Evolutionary conservation across 2,888 invertebrate species (phyloP), one percentile per base, ranked within the genome.

Genomic region (Drosophila nr. fundita): DNA sequence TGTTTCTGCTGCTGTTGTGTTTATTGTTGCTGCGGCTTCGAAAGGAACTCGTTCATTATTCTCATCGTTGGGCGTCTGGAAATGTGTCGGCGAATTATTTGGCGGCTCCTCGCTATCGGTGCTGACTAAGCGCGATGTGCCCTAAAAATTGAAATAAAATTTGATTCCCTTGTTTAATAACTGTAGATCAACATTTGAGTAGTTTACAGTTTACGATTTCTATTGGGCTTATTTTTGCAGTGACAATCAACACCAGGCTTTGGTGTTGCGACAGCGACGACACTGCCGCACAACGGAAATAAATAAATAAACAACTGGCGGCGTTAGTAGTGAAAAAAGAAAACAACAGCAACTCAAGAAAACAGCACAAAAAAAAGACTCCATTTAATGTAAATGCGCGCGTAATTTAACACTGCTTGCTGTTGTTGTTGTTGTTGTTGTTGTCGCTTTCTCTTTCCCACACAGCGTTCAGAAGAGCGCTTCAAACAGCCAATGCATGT

Each of bases 51-150:
- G 21, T 10, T 58, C 60, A 11, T 53, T 36, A 34, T 38, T 29
- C 10, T 55, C 66, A n/a, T 62, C 52, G 57, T 13, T 76, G 61
- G 67, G 53, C 49, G 71, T 40, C 36, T 78, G 68, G 10, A 72
- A 59, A 18, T 89, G 87, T 57, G 82, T 83, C 30, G 91, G 91
- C 49, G 91, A 91, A 67, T 78, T 79, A 59, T 87, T 94, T 59
- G 94, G 94, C 91, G 82, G 90, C 65, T 91, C 91, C 93, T 95
- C 95, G 67, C 95, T 95, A 88, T 95, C 95, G 60, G 95, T 95
- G 89, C 95, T 95, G 64, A 95, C 95, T 91, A 95, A 94, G 80
- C 95, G 94, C 58, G 95, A 95, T 66, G 95, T 95, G 59, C 95
- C 95, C 93, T 93, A 73, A 57, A 52, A 76, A 30, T n/a, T 13